Conservation (phyloP, 2,888 invertebrate species). For the Pseudococcus longispinus region DNA sequence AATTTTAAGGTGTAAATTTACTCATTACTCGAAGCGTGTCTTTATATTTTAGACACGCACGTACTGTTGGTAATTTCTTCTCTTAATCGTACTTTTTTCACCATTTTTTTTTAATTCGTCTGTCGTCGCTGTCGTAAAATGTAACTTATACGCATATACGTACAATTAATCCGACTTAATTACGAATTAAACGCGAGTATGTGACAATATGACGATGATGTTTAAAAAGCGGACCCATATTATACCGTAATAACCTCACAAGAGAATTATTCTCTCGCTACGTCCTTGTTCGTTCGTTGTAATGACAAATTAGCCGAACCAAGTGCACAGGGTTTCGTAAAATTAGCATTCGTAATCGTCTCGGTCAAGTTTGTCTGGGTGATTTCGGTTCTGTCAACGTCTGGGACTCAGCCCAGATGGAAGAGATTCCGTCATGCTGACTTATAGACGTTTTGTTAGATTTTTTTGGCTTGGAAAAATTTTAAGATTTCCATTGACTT, state of each 20-base stretch:
- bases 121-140: neutral
- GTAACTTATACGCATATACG: neutral
- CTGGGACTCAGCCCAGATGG: no score
- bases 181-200: neutral
- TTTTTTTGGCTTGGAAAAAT: no score
- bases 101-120: neutral
- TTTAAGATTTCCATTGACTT: no score
- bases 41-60: neutral
- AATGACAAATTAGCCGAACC: neutral
- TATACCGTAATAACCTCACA: neutral
- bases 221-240: neutral
- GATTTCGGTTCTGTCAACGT: no score
- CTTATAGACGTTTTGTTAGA: no score
- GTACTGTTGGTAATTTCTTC: neutral
- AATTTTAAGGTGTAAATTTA: neutral
- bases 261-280: neutral
- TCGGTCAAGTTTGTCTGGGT: no score
- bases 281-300: neutral
- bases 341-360: no score
- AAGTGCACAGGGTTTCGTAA: neutral
- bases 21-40: neutral
- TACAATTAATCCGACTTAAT: neutral
- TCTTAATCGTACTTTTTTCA: neutral
- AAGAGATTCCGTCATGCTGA: no score
- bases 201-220: neutral